A percentile compares a stretch with the other conserved stretches of the same genome.
Evolutionary conservation across 1,140 invertebrate genomes (phyloP).

Genomic region (Bicyclus anynana): DNA sequence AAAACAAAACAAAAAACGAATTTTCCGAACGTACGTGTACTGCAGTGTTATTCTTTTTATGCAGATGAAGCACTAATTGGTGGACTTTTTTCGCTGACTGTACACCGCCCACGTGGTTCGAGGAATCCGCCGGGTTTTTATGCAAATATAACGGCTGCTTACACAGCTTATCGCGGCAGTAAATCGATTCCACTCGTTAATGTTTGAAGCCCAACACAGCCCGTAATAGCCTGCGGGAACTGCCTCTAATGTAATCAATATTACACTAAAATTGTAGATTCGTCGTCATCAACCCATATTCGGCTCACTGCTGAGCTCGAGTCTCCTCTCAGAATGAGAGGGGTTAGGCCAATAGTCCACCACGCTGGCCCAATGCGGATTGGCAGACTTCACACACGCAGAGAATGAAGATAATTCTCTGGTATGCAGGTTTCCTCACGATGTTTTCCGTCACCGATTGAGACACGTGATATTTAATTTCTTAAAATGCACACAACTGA

Average conservation of each 20-base stretch:
- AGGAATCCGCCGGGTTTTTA: conserved; percentile 9
- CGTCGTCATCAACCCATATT: neutral
- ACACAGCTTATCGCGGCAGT: conserved; percentile 16
- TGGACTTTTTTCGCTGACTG: neutral
- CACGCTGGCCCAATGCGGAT: no score
- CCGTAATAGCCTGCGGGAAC: neutral
- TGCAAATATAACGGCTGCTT: conserved; percentile 17
- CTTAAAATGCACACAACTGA: no score
- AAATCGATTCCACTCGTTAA: conserved; percentile 19
- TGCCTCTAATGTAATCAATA: neutral
- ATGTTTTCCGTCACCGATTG: no score
- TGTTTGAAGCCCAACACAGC: neutral
- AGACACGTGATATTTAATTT: no score
- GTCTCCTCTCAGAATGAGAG: no score
- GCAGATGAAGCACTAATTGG: neutral
- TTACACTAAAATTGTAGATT: neutral
- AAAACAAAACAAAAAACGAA: neutral
- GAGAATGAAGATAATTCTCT: no score
- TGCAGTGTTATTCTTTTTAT: no score
- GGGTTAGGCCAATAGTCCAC: no score
- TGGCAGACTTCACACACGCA: no score
- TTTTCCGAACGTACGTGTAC: no score
- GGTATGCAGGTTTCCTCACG: no score
- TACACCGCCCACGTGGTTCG: conserved; percentile 10
- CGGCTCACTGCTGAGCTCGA: no score